Conservation (phyloP, 30 jellyfish, hydroid and myxozoan genomes). For the Phacellophora camtschatica region DNA sequence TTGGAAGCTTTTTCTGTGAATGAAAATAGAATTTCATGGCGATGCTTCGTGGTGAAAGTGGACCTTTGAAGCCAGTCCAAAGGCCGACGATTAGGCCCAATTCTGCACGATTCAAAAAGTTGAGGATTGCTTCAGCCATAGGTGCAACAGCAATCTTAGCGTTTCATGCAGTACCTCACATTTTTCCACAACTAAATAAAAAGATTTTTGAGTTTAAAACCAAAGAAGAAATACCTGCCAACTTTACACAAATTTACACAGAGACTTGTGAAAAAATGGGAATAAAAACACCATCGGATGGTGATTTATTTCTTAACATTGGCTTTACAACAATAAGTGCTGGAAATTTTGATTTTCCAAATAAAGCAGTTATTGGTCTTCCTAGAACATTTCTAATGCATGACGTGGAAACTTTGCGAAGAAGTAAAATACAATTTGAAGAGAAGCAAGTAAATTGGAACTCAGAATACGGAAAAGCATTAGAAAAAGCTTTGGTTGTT, state of each 20-base stretch:
- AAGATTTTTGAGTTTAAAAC: constrained; percentile 4
- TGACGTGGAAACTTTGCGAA: constrained; percentile 29
- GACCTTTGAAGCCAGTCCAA: constrained; percentile 3
- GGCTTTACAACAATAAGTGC: constrained; percentile 82
- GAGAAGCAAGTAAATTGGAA: constrained; percentile 61
- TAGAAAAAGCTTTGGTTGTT: constrained; percentile 48
- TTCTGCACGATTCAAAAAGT: background rate
- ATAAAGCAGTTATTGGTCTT: constrained; percentile 79
- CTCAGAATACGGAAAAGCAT: constrained; percentile 50
- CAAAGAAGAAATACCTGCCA: constrained; percentile 26
- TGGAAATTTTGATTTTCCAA: constrained; percentile 65
- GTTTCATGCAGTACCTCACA: constrained; percentile 69
- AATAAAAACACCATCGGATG: constrained; percentile 12
- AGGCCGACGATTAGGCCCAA: background rate
- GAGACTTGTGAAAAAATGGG: constrained; percentile 69
- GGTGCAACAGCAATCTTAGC: constrained; percentile 63
- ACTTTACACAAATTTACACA: constrained; percentile 5
- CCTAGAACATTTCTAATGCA: constrained; percentile 57
- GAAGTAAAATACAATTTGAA: constrained; percentile 26
- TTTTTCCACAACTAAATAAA: constrained; percentile 56
- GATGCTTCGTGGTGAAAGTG: background rate
- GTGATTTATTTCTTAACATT: constrained; percentile 17
- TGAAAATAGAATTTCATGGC: too few species aligned
- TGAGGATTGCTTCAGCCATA: constrained; percentile 33
- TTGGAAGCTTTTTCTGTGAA: too few species aligned